phyloP scores from a whole-genome alignment of 2,113 vertebrate genomes.

The Crotalus horridus region DNA sequence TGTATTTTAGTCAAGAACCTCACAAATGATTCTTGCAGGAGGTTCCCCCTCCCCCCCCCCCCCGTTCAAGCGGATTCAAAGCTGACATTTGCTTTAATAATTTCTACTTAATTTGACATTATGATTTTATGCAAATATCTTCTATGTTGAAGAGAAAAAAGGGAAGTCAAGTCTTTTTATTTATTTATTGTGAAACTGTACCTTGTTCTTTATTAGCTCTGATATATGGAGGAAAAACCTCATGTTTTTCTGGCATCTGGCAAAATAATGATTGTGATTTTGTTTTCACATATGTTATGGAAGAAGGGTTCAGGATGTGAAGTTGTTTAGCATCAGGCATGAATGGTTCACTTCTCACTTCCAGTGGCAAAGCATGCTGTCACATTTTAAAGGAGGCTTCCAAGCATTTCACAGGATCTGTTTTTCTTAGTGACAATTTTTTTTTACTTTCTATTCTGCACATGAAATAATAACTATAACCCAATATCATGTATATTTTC shows the following conservation, averaged over 20 bases:
- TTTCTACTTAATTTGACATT: constrained; percentile 53
- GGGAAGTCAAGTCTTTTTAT: not conserved
- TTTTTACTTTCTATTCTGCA: constrained; percentile 50
- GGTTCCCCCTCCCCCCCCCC: constrained; percentile 26
- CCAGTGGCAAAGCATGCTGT: constrained; percentile 72
- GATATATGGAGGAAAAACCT: constrained; percentile 47
- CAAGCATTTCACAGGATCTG: constrained; percentile 42
- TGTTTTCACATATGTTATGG: constrained; percentile 70
- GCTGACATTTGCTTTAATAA: constrained; percentile 56
- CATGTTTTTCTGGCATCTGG: constrained; percentile 63
- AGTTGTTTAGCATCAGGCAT: constrained; percentile 66
- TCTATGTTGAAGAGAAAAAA: constrained; percentile 37
- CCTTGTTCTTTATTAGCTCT: constrained; percentile 50
- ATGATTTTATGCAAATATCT: constrained; percentile 48
- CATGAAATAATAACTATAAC: not conserved
- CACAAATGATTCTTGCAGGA: constrained; percentile 60
- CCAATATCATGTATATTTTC: not conserved
- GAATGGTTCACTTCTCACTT: constrained; percentile 70
- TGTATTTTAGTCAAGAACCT: constrained; percentile 56
- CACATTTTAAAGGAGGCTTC: constrained; percentile 57
- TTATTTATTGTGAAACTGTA: constrained; percentile 48
- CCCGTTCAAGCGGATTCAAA: constrained; percentile 48
- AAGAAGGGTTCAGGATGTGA: constrained; percentile 66
- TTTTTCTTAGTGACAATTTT: constrained; percentile 46
- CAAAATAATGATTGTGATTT: constrained; percentile 55